Percentiles rank a stretch among this genome's conserved stretches.
Evolutionary conservation across 2,888 invertebrate genomes (phyloP).

Genomic region (Dicyrtomina minuta): DNA sequence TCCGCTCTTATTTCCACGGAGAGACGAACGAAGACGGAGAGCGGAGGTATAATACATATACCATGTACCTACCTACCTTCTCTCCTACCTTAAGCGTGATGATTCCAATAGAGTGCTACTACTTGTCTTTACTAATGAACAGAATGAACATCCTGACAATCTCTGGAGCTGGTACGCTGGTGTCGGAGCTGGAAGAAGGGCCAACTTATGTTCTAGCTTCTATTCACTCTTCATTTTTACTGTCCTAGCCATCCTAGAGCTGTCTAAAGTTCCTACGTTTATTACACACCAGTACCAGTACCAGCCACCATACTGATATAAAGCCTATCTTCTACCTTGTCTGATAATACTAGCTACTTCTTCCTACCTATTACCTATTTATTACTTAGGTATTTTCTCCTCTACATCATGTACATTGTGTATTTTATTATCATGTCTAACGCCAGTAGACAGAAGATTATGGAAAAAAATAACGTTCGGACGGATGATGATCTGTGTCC

Average conservation of each 20-base stretch:
- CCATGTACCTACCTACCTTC: neutral
- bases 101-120: slow-evolving; percentile 36
- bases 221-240: neutral
- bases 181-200: neutral
- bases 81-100: slow-evolving; percentile 23
- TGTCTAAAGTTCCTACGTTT: no score
- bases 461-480: neutral
- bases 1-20: neutral
- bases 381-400: no score
- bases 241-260: no score
- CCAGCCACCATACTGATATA: no score
- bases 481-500: neutral
- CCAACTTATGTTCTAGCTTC: neutral
- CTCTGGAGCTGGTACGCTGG: slow-evolving; percentile 1
- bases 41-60: no score
- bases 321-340: no score
- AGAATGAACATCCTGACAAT: slow-evolving; percentile 28
- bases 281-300: no score
- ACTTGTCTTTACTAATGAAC: slow-evolving; percentile 39
- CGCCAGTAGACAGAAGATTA: no score
- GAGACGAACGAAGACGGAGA: neutral
- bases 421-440: no score
- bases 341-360: no score
- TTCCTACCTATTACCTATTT: no score
- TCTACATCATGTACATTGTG: neutral